These are phyloP conservation scores for Thereva nobilitata DNA, from an alignment of 2,888 invertebrate genomes.

Conservation along the genomic window DNA sequence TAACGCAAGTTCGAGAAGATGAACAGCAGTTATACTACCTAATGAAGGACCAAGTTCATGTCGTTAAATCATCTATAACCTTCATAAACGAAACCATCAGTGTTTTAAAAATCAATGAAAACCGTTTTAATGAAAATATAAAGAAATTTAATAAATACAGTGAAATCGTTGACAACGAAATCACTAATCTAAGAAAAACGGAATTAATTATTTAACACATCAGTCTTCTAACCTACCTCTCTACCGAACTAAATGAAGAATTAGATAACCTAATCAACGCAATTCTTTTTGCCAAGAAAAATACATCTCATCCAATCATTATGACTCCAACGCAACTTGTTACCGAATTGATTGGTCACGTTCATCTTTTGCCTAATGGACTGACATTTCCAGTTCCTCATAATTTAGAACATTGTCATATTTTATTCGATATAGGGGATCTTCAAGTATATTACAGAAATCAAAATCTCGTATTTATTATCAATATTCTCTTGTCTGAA, in stretches of 20 bases:
- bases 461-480: no score
- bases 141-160: slow-evolving; percentile 35
- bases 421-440: no score
- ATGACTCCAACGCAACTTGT: slow-evolving; percentile 39
- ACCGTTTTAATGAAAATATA: slow-evolving; percentile 42
- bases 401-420: no score
- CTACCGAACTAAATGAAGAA: slow-evolving; percentile 39
- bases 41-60: slow-evolving; percentile 43
- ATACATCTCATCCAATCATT: slow-evolving; percentile 42
- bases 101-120: slow-evolving; percentile 40
- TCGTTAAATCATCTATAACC: slow-evolving; percentile 40
- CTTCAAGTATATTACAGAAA: no score
- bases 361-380: not conserved
- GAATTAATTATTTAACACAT: slow-evolving; percentile 36
- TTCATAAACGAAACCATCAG: slow-evolving; percentile 42
- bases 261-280: slow-evolving; percentile 37
- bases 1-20: slow-evolving; percentile 39
- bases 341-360: slow-evolving; percentile 35
- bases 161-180: slow-evolving; percentile 8
- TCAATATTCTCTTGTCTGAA: no score
- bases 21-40: slow-evolving; percentile 38
- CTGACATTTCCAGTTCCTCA: not conserved
- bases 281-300: slow-evolving; percentile 40
- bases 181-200: slow-evolving; percentile 12
- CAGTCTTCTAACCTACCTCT: slow-evolving; percentile 37